phyloP scores from a whole-genome alignment of 2,888 invertebrate genomes.

The Drosophila eohydei region DNA sequence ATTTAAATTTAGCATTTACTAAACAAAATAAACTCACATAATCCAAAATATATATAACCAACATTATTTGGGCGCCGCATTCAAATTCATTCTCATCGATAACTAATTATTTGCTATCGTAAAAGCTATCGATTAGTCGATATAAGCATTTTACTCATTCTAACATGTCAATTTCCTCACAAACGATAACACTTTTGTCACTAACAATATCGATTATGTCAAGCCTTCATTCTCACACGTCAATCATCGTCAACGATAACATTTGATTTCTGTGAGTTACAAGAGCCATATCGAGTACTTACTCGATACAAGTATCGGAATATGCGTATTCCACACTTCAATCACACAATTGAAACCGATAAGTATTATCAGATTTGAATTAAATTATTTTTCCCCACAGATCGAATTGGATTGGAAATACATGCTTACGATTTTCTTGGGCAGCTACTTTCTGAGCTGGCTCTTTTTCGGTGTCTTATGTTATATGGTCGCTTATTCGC shows the following conservation, averaged over 20 bases:
- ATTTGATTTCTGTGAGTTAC: neutral
- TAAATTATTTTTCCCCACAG: slow-evolving; percentile 45
- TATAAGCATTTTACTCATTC: neutral
- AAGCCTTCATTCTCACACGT: neutral
- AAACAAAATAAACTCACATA: slow-evolving; percentile 48
- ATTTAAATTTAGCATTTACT: slow-evolving; percentile 31
- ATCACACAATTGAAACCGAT: slow-evolving; percentile 10
- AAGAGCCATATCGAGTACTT: neutral
- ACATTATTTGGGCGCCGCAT: slow-evolving; percentile 28
- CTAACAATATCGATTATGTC: slow-evolving; percentile 1
- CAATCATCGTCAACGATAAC: slow-evolving; percentile 15
- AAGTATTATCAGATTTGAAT: slow-evolving; percentile 12
- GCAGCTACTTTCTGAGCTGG: slow-evolving; percentile 94
- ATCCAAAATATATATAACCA: slow-evolving; percentile 20
- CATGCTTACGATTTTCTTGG: slow-evolving; percentile 93
- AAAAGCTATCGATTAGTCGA: neutral
- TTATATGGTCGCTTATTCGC: slow-evolving; percentile 90
- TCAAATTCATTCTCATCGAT: slow-evolving; percentile 26
- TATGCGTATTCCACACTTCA: neutral
- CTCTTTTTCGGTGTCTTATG: slow-evolving; percentile 91
- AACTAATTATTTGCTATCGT: neutral
- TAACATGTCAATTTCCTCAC: neutral
- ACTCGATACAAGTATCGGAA: neutral
- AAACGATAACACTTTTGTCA: neutral
- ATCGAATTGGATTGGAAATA: slow-evolving; percentile 94